Evolutionary conservation across 2,113 vertebrate species (phyloP).

Genomic region (Onychostruthus taczanowskii): DNA sequence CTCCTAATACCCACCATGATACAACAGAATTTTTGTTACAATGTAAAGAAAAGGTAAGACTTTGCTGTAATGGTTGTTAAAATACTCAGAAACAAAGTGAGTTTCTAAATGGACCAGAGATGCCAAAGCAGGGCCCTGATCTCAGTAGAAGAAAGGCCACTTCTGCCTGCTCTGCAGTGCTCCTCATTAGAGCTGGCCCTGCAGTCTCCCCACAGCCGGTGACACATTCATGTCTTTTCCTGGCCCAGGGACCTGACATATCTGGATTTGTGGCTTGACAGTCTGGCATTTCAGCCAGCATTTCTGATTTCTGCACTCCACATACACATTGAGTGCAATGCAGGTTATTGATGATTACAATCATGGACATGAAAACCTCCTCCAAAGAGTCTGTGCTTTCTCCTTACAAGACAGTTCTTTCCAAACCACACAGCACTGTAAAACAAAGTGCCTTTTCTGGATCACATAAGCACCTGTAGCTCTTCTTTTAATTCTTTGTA

Average conservation of each 20-base stretch:
- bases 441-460: background rate
- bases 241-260: fast-evolving
- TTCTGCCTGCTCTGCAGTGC: background rate
- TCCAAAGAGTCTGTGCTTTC: background rate
- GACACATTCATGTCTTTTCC: background rate
- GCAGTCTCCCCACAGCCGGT: background rate
- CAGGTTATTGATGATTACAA: background rate
- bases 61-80: background rate
- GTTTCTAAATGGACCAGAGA: background rate
- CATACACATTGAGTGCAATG: background rate
- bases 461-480: background rate
- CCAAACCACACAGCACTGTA: background rate
- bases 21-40: background rate
- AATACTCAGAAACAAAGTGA: background rate
- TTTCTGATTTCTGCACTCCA: background rate
- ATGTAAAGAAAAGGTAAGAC: background rate
- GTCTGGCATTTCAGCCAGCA: background rate
- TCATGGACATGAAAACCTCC: background rate
- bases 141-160: background rate
- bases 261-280: background rate
- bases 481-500: background rate
- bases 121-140: background rate
- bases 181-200: background rate
- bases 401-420: background rate
- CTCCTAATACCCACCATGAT: background rate